phyloP scores from a whole-genome alignment of 2,113 vertebrate species.

The Dromas ardeola region DNA sequence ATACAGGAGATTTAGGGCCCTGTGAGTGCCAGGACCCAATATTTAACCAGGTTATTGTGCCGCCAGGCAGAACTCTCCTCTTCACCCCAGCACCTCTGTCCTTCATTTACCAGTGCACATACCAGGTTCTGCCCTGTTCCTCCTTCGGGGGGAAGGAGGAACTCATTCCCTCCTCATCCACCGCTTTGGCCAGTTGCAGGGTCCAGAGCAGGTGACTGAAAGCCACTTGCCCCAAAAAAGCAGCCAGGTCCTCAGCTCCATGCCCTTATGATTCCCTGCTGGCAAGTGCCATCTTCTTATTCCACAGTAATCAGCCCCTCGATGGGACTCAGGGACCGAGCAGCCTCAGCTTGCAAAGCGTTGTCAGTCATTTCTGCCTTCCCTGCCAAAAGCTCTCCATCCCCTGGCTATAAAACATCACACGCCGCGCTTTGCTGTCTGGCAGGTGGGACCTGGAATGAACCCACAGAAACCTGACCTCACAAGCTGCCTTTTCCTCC shows the following conservation, averaged over 20 bases:
- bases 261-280: neutral
- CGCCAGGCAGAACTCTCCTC: neutral
- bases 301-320: neutral
- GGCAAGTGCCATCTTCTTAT: neutral
- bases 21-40: neutral
- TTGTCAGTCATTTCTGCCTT: neutral
- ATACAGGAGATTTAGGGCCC: neutral
- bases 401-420: neutral
- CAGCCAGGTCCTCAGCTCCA: neutral
- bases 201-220: neutral
- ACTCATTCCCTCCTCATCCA: too few species aligned
- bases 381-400: neutral
- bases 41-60: neutral
- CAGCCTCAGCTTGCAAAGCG: neutral
- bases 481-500: neutral
- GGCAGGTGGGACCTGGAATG: neutral
- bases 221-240: neutral
- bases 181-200: neutral
- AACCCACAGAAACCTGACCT: neutral
- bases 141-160: too few species aligned
- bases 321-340: neutral
- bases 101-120: accelerated
- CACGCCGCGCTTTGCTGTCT: accelerated
- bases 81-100: neutral
- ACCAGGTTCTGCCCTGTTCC: neutral